Evolutionary conservation across 1,140 invertebrate species (phyloP).

Genomic region (Orius insidiosus): DNA sequence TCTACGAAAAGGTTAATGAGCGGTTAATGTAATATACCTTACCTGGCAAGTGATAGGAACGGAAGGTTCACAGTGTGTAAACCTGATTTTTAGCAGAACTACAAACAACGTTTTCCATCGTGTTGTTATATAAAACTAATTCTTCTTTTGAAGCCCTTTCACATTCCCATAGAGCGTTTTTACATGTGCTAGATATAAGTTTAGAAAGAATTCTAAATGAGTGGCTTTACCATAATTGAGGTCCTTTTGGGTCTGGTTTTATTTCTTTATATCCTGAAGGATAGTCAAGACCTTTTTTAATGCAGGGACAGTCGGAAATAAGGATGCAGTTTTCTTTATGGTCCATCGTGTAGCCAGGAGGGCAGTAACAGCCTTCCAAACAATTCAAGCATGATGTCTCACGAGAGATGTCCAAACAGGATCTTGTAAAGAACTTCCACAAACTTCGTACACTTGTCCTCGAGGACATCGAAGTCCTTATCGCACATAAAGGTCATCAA

Average conservation of each 20-base stretch:
- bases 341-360: slow-evolving; percentile 52
- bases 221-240: slow-evolving; percentile 56
- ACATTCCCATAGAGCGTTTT: slow-evolving; percentile 59
- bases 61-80: slow-evolving; percentile 54
- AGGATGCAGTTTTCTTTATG: slow-evolving; percentile 55
- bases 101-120: slow-evolving; percentile 40
- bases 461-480: slow-evolving; percentile 50
- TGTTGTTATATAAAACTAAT: slow-evolving; percentile 37
- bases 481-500: no score
- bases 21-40: no score
- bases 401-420: slow-evolving; percentile 42
- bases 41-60: slow-evolving; percentile 64
- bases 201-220: no score
- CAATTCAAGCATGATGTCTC: slow-evolving; percentile 37
- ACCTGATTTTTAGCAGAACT: slow-evolving; percentile 40
- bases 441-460: slow-evolving; percentile 62
- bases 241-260: slow-evolving; percentile 39
- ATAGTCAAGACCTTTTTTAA: slow-evolving; percentile 51
- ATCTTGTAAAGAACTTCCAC: slow-evolving; percentile 51
- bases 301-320: slow-evolving; percentile 56
- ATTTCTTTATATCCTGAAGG: slow-evolving; percentile 55
- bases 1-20: no score
- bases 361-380: slow-evolving; percentile 78
- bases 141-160: slow-evolving; percentile 40
- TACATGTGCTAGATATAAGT: slow-evolving; percentile 45